Evolutionary conservation across 2,113 vertebrate species (phyloP), one percentile per base, ranked within the genome.

Genomic region (Callipepla californica): DNA sequence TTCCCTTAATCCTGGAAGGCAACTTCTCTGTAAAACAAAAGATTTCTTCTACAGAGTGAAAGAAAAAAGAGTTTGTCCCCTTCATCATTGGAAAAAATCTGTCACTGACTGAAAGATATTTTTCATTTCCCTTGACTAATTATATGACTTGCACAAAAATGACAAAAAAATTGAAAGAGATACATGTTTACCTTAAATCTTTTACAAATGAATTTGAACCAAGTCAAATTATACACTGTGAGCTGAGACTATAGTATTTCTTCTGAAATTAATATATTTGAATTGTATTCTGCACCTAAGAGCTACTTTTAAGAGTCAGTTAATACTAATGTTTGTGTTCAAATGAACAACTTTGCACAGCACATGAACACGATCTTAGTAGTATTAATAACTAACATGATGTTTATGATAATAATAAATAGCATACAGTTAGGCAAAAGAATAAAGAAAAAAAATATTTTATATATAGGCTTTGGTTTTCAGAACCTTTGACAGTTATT

Each of bases 201-300:
- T 67, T 76, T 72, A 82, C 42, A 93, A 87, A 72, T 63, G 1
- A 92, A 61, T 59, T 81, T 59, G 30, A 47, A 67, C 32, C 79
- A 81, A 48, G 25, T 73, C 36, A 76, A 65, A 65, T 84, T 72
- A 40, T 13, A 26, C 45, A 30, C 25, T 67, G 30, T 67, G 63
- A 83, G 22, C 36, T 76, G 9, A 69, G 2, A 45, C n/a, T 32
- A 32, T 7, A 67, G 12, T 47, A 76, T 70, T 80, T 26, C 38
- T 84, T 76, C 74, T 89, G 70, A 87, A 93, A 85, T 55, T 87
- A 92, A 73, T 79, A 87, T 55, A 19, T 7, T 58, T 63, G 44
- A 80, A 80, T 30, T 26, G 3, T 84, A 32, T 34, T 73, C 63
- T 89, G 14, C 32, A 85, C 19, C 13, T 34, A n/a, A 78, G 32